These are phyloP conservation scores for Maniola hyperantus DNA, from an alignment of 2,888 invertebrate genomes.

Conservation along the genomic window DNA sequence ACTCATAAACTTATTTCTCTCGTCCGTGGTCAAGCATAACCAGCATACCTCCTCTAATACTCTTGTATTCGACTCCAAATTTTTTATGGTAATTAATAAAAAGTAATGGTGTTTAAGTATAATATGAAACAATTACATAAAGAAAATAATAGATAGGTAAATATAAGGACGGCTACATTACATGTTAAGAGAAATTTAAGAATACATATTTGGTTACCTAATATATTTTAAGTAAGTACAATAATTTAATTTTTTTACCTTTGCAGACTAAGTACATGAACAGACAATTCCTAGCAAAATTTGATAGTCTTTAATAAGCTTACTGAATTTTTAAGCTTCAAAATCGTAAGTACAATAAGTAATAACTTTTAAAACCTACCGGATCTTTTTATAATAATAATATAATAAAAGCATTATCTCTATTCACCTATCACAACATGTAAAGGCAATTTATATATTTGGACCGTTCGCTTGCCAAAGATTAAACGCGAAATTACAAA, in stretches of 20 bases:
- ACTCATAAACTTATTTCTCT: too few species aligned
- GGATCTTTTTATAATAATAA: slow-evolving; percentile 26
- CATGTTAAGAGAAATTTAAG: neutral
- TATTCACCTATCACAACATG: slow-evolving; percentile 75
- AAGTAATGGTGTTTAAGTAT: too few species aligned
- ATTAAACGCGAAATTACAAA: slow-evolving; percentile 51
- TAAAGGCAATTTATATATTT: slow-evolving; percentile 75
- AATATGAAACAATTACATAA: too few species aligned
- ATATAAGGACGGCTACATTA: too few species aligned
- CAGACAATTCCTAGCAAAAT: slow-evolving; percentile 24
- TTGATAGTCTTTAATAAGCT: slow-evolving; percentile 24
- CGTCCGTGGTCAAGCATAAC: too few species aligned
- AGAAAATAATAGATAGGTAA: too few species aligned
- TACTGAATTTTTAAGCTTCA: slow-evolving; percentile 12
- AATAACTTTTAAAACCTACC: slow-evolving; percentile 27
- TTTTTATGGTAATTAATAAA: too few species aligned
- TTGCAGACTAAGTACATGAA: slow-evolving; percentile 25
- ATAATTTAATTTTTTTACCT: neutral
- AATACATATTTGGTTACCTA: neutral
- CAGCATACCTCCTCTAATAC: too few species aligned
- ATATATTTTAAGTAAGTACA: neutral
- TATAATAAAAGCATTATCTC: slow-evolving; percentile 36
- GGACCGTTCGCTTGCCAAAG: slow-evolving; percentile 77
- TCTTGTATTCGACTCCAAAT: too few species aligned
- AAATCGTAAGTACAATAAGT: slow-evolving; percentile 18